Evolutionary conservation across 92 coral and sea anemone genomes (phyloP), one percentile per base, ranked within the genome.

Genomic region (Epizoanthus rinbou): DNA sequence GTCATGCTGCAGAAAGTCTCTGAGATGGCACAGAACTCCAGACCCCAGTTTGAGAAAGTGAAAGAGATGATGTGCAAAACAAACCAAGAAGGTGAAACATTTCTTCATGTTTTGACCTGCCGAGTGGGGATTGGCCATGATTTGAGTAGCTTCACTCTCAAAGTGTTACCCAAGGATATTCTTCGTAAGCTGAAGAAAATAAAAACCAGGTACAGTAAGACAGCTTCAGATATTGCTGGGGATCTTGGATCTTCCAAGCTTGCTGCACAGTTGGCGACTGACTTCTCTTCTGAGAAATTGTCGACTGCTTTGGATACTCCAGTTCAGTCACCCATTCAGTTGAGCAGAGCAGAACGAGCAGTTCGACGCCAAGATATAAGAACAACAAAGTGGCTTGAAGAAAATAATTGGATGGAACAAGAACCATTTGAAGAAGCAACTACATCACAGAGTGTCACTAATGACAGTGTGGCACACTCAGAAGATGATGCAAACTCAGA

Each of bases 61-160:
- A 62, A 62, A 60, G 82, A 62, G 13, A 62, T 78, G 57, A 6
- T 78, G 82, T 62, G 82, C 24, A 78, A 60, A 31, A 78, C 72
- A 21, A 78, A 78, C 35, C 43, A 39, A 0, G 82, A 78, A 18
- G 82, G 82, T 14, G 82, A 78, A 37, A 78, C 82, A 37, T 78
- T 78, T 18, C 82, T 78, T 19, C 82, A 78, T 15, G 28, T 78
- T 15, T 58, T 78, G 23, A 78, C 82, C 16, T 78, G 82, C 47
- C 62, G 82, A 62, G 82, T 78, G 57, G 82, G 82, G 43, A 63
- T 78, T 39, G 82, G 82, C 37, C 82, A 78, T 18, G 71, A 78
- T 19, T 69, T 78, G 19, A 37, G 66, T 43, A 19, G 52, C 17
- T 78, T 78, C 50, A 41, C 82, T 28, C 69, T 78, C 16, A 31